Percentiles rank a stretch among this genome's conserved stretches.
phyloP scores from a whole-genome alignment of 2,797 vertebrate genomes.

The Gallirallus australis region DNA sequence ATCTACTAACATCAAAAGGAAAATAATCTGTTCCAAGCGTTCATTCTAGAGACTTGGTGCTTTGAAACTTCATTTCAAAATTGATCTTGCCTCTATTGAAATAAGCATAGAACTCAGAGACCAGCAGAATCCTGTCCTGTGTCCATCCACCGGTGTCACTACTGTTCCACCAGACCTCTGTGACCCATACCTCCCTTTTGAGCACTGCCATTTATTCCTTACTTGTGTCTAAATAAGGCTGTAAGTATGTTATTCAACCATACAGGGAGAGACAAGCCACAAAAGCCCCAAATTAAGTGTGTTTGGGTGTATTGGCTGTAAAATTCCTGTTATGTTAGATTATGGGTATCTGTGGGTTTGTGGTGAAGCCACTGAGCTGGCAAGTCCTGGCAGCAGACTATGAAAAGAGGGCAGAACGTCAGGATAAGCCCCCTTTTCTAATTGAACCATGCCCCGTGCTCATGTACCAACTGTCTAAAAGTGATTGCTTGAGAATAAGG shows the following conservation, averaged over 20 bases:
- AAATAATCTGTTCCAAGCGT: conserved; percentile 1
- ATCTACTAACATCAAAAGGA: conserved; percentile 29
- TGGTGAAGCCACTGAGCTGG: not conserved
- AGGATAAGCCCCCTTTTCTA: not conserved
- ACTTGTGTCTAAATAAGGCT: not conserved
- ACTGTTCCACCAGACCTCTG: not conserved
- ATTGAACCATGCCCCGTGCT: not conserved
- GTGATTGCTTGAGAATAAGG: conserved; percentile 15
- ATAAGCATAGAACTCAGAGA: not conserved
- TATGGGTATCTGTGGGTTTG: not conserved
- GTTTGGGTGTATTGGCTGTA: not conserved
- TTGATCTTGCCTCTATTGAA: not conserved
- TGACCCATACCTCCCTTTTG: not conserved
- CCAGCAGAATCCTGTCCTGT: not conserved
- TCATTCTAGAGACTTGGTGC: not conserved
- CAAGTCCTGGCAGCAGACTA: not conserved
- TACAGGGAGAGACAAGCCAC: not conserved
- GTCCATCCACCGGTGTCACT: not conserved
- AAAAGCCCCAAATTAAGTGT: not conserved
- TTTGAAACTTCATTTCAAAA: conserved; percentile 49
- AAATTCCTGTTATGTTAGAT: not conserved
- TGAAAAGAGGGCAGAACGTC: not conserved
- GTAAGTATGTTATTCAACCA: not conserved
- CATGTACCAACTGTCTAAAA: conserved; percentile 13
- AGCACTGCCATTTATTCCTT: not conserved